phyloP scores from a whole-genome alignment of 2,113 vertebrate genomes.

The Synodontis membranacea region DNA sequence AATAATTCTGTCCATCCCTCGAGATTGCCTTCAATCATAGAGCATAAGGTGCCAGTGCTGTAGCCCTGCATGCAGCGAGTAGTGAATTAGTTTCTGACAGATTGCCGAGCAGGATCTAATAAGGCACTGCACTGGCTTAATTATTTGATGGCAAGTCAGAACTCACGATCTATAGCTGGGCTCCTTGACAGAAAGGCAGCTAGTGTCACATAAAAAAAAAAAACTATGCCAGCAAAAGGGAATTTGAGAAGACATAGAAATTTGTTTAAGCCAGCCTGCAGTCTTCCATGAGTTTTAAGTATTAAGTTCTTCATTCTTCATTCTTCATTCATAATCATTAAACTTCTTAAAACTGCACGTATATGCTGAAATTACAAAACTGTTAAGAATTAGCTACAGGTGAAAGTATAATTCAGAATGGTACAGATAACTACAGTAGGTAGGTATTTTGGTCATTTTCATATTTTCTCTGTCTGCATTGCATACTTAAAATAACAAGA shows the following conservation, averaged over 20 bases:
- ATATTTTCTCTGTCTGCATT: background rate
- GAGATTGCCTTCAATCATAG: slow-evolving; percentile 78
- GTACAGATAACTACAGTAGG: background rate
- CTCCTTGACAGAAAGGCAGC: slow-evolving; percentile 55
- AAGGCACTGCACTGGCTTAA: slow-evolving; percentile 66
- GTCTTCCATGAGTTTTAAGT: background rate
- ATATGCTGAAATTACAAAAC: background rate
- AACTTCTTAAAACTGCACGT: background rate
- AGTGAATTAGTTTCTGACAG: slow-evolving; percentile 73
- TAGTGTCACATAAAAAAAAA: slow-evolving; percentile 43
- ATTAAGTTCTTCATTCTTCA: background rate
- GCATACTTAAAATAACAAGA: background rate
- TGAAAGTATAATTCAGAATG: slow-evolving; percentile 5
- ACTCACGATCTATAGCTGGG: slow-evolving; percentile 59
- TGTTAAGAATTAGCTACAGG: background rate
- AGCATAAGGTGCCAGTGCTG: slow-evolving; percentile 76
- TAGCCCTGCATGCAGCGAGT: slow-evolving; percentile 64
- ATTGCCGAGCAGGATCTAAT: slow-evolving; percentile 70
- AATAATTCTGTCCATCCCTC: slow-evolving; percentile 75
- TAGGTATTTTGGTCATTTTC: slow-evolving; percentile 9
- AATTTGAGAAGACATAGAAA: background rate
- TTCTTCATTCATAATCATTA: slow-evolving; percentile 2
- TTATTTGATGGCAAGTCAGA: slow-evolving; percentile 68
- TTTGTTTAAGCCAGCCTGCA: background rate
- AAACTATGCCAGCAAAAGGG: slow-evolving; percentile 16